Percentiles rank a stretch among this genome's conserved stretches.
phyloP scores from a whole-genome alignment of 2,888 invertebrate species.

The Thereva nobilitata region DNA sequence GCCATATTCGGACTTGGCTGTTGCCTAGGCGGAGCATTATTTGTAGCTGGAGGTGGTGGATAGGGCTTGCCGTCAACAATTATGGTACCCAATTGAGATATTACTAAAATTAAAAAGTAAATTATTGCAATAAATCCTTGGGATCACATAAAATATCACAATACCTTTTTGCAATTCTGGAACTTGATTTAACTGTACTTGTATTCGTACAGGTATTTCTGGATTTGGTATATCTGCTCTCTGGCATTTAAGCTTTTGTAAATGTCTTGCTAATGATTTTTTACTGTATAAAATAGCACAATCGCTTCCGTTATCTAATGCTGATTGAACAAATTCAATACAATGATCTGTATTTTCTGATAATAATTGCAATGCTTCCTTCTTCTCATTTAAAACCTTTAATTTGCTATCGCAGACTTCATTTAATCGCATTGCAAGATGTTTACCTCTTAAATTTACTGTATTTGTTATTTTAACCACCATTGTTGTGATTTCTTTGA shows the following conservation, averaged over 20 bases:
- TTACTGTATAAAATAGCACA: conserved; percentile 83
- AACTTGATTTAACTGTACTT: conserved; percentile 78
- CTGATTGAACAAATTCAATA: conserved; percentile 79
- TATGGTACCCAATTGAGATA: conserved; percentile 77
- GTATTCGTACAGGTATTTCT: conserved; percentile 83
- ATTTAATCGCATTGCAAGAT: conserved; percentile 77
- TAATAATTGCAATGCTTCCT: conserved; percentile 77
- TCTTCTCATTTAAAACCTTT: conserved; percentile 81
- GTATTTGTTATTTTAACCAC: conserved; percentile 84
- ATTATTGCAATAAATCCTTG: background rate
- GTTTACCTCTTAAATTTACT: conserved; percentile 80
- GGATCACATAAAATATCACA: background rate
- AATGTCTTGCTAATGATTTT: conserved; percentile 73
- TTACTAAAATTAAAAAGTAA: conserved; percentile 59
- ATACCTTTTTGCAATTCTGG: conserved; percentile 77
- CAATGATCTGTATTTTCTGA: conserved; percentile 88
- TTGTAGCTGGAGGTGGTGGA: conserved; percentile 61
- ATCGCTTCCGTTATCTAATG: conserved; percentile 79
- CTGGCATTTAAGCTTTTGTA: conserved; percentile 79
- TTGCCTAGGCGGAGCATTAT: conserved; percentile 54
- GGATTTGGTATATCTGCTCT: conserved; percentile 88
- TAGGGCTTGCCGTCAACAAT: conserved; percentile 83
- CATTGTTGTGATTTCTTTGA: conserved; percentile 85
- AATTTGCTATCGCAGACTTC: conserved; percentile 77
- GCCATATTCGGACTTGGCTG: conserved; percentile 57